phyloP scores from a whole-genome alignment of 2,888 invertebrate species.

The Drosophila percnosoma region DNA sequence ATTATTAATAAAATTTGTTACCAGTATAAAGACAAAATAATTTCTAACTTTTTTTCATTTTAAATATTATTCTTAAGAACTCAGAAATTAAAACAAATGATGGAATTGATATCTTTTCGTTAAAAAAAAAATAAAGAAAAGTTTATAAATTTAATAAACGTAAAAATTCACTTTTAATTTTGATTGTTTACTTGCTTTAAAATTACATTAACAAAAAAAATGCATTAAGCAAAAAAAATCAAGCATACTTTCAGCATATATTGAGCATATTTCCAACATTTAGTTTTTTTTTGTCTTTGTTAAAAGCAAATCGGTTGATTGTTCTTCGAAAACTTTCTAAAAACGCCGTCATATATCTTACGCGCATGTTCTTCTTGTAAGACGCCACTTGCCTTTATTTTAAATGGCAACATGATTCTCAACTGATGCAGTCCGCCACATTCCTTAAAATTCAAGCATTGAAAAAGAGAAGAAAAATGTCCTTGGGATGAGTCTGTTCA shows the following conservation, averaged over 20 bases:
- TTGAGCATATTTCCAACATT: neutral
- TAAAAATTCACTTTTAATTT: too few species aligned
- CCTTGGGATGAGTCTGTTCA: conserved; percentile 43
- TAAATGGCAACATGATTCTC: neutral
- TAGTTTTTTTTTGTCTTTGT: neutral
- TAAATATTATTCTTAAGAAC: neutral
- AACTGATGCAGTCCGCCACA: neutral
- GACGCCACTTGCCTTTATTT: neutral
- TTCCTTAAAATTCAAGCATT: conserved; percentile 3
- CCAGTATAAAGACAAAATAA: neutral
- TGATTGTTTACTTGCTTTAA: neutral
- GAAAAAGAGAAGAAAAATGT: conserved; percentile 3
- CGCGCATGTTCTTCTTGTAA: neutral
- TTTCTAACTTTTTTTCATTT: neutral
- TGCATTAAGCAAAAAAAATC: too few species aligned
- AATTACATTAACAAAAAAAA: neutral
- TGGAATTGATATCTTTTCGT: neutral
- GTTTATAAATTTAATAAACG: too few species aligned
- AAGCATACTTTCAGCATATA: neutral
- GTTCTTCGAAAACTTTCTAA: neutral
- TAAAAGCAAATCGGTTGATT: neutral
- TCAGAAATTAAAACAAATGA: neutral
- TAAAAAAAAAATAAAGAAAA: too few species aligned
- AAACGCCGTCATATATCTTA: neutral
- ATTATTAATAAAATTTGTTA: neutral